phyloP scores from a whole-genome alignment of 2,113 vertebrate species.

The Perca fluviatilis region DNA sequence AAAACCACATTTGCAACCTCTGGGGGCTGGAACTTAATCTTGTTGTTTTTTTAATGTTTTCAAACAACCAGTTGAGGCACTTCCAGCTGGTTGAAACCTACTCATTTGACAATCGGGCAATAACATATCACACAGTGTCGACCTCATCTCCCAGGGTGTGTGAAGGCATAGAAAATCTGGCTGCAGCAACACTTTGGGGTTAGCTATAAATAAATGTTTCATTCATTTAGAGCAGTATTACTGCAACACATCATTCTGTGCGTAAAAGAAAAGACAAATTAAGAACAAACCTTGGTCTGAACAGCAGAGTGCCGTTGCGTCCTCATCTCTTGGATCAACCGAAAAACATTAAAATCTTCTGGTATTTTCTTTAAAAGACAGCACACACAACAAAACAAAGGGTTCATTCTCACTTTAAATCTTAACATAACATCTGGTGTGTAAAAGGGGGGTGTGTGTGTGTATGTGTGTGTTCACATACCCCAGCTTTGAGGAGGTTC shows the following conservation, averaged over 20 bases:
- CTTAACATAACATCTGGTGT: neutral
- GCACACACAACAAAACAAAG: neutral
- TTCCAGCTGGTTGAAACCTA: neutral
- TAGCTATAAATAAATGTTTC: neutral
- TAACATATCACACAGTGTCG: neutral
- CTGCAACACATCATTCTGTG: neutral
- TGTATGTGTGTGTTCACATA: conserved; percentile 75
- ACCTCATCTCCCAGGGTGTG: neutral
- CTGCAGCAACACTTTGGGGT: neutral
- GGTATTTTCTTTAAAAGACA: conserved; percentile 93
- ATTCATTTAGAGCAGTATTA: no score
- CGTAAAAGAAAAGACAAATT: neutral
- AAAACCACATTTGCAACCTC: neutral
- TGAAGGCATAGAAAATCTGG: neutral
- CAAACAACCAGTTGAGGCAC: neutral
- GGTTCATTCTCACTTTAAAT: neutral
- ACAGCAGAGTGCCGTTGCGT: conserved; percentile 98
- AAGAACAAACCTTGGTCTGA: conserved; percentile 93
- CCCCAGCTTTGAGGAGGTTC: conserved; percentile 98
- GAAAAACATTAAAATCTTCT: conserved; percentile 97
- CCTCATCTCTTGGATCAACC: conserved; percentile 99
- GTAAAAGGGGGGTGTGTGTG: neutral
- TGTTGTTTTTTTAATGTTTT: neutral
- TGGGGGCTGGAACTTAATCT: neutral
- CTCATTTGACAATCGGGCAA: neutral